Percentiles rank a stretch among this genome's conserved stretches.
These are phyloP conservation scores for Leuctra nigra DNA, from an alignment of 2,888 invertebrate genomes.

Conservation along the genomic window DNA sequence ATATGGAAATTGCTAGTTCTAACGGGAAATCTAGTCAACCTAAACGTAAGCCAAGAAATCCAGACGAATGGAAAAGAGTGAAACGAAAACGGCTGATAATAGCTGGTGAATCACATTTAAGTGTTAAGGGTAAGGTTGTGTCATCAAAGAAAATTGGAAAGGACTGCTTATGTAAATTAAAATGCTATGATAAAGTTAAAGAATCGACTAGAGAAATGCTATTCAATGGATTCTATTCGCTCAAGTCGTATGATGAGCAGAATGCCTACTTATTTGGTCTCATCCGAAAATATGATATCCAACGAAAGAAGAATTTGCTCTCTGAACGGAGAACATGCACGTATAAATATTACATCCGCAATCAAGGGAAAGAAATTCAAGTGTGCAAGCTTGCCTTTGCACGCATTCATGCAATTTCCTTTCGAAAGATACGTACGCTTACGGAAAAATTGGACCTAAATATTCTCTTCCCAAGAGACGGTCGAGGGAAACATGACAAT, in stretches of 20 bases:
- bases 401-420: slow-evolving; percentile 52
- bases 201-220: slow-evolving; percentile 47
- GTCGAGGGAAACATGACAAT: slow-evolving; percentile 49
- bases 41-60: slow-evolving; percentile 34
- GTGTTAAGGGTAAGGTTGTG: slow-evolving; percentile 51
- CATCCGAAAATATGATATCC: slow-evolving; percentile 51
- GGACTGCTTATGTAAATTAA: slow-evolving; percentile 48
- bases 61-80: slow-evolving; percentile 51
- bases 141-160: slow-evolving; percentile 49
- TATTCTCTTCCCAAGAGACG: slow-evolving; percentile 51
- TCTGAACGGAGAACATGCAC: slow-evolving; percentile 50
- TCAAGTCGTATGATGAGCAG: slow-evolving; percentile 53
- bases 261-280: slow-evolving; percentile 52
- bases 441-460: slow-evolving; percentile 54
- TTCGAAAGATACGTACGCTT: slow-evolving; percentile 49
- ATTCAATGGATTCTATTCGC: slow-evolving; percentile 50
- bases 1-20: neutral
- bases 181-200: slow-evolving; percentile 48
- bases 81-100: slow-evolving; percentile 50
- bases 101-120: slow-evolving; percentile 49
- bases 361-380: slow-evolving; percentile 49
- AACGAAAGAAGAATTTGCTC: slow-evolving; percentile 48
- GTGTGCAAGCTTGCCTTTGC: slow-evolving; percentile 52
- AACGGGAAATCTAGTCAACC: slow-evolving; percentile 23
- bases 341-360: slow-evolving; percentile 50